Conservation (phyloP, 2,113 vertebrate species). For the Zosterops lateralis region DNA sequence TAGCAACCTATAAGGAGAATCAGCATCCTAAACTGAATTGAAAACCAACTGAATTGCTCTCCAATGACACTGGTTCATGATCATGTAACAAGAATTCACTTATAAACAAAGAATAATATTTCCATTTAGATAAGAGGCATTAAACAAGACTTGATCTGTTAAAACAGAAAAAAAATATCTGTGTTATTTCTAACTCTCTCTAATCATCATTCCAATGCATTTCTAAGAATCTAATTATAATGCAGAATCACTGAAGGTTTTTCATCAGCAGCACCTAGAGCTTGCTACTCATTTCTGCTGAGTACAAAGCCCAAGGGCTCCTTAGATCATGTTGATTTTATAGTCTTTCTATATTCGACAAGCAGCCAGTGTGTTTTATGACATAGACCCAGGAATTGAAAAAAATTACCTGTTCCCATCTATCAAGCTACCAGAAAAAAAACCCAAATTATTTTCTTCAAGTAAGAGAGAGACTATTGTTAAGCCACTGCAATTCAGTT, state of each 20-base stretch:
- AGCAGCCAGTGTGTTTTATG: neutral
- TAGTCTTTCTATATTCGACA: neutral
- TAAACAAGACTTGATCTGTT: neutral
- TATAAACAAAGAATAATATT: neutral
- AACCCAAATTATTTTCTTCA: neutral
- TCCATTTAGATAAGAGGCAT: neutral
- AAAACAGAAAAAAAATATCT: neutral
- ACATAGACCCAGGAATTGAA: neutral
- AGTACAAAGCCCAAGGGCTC: neutral
- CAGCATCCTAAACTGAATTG: neutral
- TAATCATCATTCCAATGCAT: neutral
- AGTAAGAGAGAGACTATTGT: neutral
- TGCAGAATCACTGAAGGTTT: neutral
- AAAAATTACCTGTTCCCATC: neutral
- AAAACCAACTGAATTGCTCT: neutral
- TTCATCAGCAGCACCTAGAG: neutral
- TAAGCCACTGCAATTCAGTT: neutral
- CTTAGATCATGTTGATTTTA: neutral
- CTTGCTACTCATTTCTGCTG: neutral
- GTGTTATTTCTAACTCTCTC: neutral
- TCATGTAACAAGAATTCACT: neutral
- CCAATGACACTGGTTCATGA: neutral
- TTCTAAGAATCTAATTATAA: neutral
- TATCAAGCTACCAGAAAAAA: neutral
- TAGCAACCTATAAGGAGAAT: neutral